Base-by-base conservation (phyloP, 2,113 vertebrate species). In the Festucalex cinctus region DNA sequence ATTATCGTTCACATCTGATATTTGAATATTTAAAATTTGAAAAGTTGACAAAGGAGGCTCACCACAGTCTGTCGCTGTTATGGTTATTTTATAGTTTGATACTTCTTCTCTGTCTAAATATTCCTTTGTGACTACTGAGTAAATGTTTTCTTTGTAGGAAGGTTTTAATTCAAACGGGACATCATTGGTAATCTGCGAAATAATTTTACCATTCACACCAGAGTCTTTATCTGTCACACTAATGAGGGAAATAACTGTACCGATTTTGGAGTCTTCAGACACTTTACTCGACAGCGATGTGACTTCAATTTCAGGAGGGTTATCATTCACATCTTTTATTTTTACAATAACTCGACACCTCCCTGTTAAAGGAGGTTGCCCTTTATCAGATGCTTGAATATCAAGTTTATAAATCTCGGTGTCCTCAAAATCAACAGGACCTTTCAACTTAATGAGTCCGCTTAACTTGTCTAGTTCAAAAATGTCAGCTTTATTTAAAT, bases 221-320 rank as follows among this genome's bases (percentile, higher is more conserved):
- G 89, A 85, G 48, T 91, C 89, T 16, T 61, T 39, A 64, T 91
- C 88, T 12, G 6, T 4, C 0, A 85, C 77, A 71, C 76, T 88
- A 3, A 90, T 77, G 0, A 90, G 58, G 0, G 86, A 81, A 1
- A 91, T 69, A 0, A 75, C 77, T 0, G 87, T 90, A 9, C 86
- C 87, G 1, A 59, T 44, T 63, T 74, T 80, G 0, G 82, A 59
- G 39, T 90, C 69, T 28, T 90, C 88, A 0, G 82, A 61, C 19
- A 96, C 83, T 1, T 92, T 88, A 54, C 84, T 93, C 48, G 95
- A 94, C 73, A 95, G 73, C 1, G 94, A 94, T 0, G 92, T 95
- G 24, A 97, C 86, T 26, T 93, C 87, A 68, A 97, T 92, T 28
- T 94, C 91, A 0, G 95, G 95, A 5, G 81, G 83, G 1, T 97